Percentiles rank a stretch among this genome's conserved stretches.
These are phyloP conservation scores for Chironomus riparius DNA, from an alignment of 2,888 invertebrate genomes.

Conservation along the genomic window DNA sequence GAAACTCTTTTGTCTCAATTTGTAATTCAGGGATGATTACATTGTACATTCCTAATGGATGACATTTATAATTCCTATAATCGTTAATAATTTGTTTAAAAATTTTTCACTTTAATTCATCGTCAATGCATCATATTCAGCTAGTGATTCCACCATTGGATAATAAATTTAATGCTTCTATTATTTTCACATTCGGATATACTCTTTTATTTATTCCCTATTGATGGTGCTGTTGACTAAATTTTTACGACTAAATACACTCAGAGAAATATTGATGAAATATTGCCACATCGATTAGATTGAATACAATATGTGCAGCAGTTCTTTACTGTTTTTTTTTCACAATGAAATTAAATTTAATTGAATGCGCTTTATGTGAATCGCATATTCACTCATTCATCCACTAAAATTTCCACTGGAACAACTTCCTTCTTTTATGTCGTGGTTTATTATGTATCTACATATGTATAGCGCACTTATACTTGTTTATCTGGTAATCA, in stretches of 20 bases:
- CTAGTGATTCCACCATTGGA: too few relatives aligned
- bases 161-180: too few relatives aligned
- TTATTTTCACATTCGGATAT: too few relatives aligned
- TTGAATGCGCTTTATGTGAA: background rate
- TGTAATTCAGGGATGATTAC: too few relatives aligned
- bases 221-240: too few relatives aligned
- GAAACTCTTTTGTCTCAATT: too few relatives aligned
- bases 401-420: background rate
- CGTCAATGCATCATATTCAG: background rate
- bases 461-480: background rate
- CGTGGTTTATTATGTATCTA: background rate
- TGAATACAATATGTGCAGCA: background rate
- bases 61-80: background rate
- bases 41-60: background rate
- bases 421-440: background rate
- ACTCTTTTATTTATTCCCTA: too few relatives aligned
- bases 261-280: too few relatives aligned
- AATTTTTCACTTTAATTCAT: background rate
- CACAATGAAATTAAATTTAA: conserved; percentile 1
- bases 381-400: background rate
- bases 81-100: background rate
- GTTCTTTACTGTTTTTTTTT: background rate
- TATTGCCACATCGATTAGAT: background rate
- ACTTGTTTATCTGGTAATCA: conserved; percentile 4
- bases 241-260: too few relatives aligned